A percentile compares a stretch with the other conserved stretches of the same genome.
Evolutionary conservation across 2,888 invertebrate species (phyloP).

Genomic region (Catocala sponsa): DNA sequence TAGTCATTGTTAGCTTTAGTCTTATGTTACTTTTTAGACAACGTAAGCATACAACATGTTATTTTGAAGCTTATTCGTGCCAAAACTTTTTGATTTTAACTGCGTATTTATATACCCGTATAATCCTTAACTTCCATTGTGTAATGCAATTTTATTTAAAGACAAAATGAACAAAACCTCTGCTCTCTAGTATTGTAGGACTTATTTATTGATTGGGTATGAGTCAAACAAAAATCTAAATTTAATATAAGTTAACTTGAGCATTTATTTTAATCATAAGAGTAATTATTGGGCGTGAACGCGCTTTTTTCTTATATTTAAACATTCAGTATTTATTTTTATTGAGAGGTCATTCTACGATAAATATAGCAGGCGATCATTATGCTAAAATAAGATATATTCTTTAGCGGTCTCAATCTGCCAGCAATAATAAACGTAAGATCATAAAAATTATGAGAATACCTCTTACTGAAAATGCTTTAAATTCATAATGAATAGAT

Average conservation of each 20-base stretch:
- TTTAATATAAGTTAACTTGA: slow-evolving; percentile 35
- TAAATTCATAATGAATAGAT: slow-evolving; percentile 52
- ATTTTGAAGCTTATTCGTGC: slow-evolving; percentile 65
- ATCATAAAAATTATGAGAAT: slow-evolving; percentile 45
- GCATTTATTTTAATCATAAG: slow-evolving; percentile 55
- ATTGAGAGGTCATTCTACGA: slow-evolving; percentile 46
- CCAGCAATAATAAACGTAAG: slow-evolving; percentile 41
- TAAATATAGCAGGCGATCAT: slow-evolving; percentile 18
- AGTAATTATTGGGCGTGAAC: slow-evolving; percentile 26
- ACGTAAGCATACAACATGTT: slow-evolving; percentile 50
- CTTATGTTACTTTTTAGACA: slow-evolving; percentile 55
- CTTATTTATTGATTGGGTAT: slow-evolving; percentile 68
- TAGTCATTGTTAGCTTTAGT: slow-evolving; percentile 83
- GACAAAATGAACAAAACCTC: slow-evolving; percentile 45
- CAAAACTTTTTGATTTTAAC: slow-evolving; percentile 52
- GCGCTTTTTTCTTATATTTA: slow-evolving; percentile 29
- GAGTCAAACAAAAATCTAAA: slow-evolving; percentile 24
- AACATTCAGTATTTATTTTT: slow-evolving; percentile 47
- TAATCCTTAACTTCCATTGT: slow-evolving; percentile 23
- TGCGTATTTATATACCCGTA: slow-evolving; percentile 49
- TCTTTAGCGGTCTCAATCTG: slow-evolving; percentile 25
- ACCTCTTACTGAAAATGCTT: slow-evolving; percentile 60
- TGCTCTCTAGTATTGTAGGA: slow-evolving; percentile 76
- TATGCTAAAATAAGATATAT: slow-evolving; percentile 23
- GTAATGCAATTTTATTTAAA: slow-evolving; percentile 46